A percentile compares a stretch with the other conserved stretches of the same genome.
phyloP scores from a whole-genome alignment of 2,888 invertebrate species.

The Axea sp. region DNA sequence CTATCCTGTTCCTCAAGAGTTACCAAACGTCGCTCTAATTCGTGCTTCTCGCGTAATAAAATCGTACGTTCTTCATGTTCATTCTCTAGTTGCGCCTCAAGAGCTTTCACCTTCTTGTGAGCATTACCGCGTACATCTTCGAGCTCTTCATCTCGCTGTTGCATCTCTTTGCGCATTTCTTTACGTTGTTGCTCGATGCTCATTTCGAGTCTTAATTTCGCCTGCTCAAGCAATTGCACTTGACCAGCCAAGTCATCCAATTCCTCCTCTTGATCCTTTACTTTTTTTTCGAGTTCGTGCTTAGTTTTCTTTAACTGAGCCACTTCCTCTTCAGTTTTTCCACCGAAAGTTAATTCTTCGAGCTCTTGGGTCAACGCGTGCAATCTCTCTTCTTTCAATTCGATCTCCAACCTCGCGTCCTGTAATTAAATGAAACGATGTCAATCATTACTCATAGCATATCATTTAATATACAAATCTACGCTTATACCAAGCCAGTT shows the following conservation, averaged over 20 bases:
- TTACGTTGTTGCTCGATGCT: constrained; percentile 94
- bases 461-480: not conserved
- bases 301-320: constrained; percentile 90
- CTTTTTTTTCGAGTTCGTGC: constrained; percentile 91
- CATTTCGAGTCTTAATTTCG: constrained; percentile 96
- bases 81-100: constrained; percentile 94
- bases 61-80: constrained; percentile 95
- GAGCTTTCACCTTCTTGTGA: constrained; percentile 94
- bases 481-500: constrained; percentile 12
- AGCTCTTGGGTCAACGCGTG: constrained; percentile 89
- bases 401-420: constrained; percentile 93
- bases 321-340: constrained; percentile 92
- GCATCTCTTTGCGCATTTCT: constrained; percentile 92
- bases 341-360: constrained; percentile 89
- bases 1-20: constrained; percentile 89
- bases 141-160: constrained; percentile 94
- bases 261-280: constrained; percentile 95
- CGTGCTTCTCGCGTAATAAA: constrained; percentile 92
- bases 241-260: constrained; percentile 96
- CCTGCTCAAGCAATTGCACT: constrained; percentile 93
- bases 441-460: not conserved
- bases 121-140: constrained; percentile 94
- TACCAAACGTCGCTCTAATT: constrained; percentile 91
- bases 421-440: constrained; percentile 73
- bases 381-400: constrained; percentile 93